Evolutionary conservation across 2,113 vertebrate species (phyloP), one percentile per base, ranked within the genome.

Genomic region (Patagioenas fasciata): DNA sequence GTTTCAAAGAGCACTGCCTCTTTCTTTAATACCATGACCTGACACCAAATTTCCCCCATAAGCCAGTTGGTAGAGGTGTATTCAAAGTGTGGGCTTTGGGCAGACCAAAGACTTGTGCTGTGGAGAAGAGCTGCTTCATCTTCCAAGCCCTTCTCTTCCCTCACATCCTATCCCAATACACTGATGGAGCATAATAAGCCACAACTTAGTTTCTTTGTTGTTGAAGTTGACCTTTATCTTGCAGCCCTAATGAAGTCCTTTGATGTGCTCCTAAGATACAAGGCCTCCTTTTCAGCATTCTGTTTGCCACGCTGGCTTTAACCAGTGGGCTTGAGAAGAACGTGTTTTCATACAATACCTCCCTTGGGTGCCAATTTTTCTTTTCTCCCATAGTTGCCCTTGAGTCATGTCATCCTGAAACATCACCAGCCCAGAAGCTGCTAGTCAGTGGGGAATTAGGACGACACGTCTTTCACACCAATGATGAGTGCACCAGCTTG

Each of bases 321-420:
- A 89, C 67, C 0, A 0, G 74, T 88, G 71, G 75, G 71, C 75
- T 93, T 19, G 3, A 2, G 12, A 79, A 75, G 88, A 92, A 88
- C 1, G 1, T 38, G 57, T 92, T 89, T 89, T 89, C 47, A 13
- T 28, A 61, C 40, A 89, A 78, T 89, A 53, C 56, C 67, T 95
- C 95, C 95, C 94, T 79, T 83, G 91, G 84, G 95, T 91, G 44
- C 40, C 85, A 80, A 29, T 51, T 92, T 78, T 87, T 95, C 88
- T 91, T 78, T 88, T 93, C 82, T 95, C 81, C 91, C 95, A 93
- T 75, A 53, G 61, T 23, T 96, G 88, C 90, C 97, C 93, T 97
- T 97, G 96, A 97, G 96, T 80, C 86, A 93, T 73, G 74, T 48
- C 0, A 1, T 81, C 75, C 80, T 53, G 38, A 74, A 96, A 72